Evolutionary conservation across 2,888 invertebrate genomes (phyloP), one percentile per base, ranked within the genome.

Genomic region (Pomacea canaliculata): DNA sequence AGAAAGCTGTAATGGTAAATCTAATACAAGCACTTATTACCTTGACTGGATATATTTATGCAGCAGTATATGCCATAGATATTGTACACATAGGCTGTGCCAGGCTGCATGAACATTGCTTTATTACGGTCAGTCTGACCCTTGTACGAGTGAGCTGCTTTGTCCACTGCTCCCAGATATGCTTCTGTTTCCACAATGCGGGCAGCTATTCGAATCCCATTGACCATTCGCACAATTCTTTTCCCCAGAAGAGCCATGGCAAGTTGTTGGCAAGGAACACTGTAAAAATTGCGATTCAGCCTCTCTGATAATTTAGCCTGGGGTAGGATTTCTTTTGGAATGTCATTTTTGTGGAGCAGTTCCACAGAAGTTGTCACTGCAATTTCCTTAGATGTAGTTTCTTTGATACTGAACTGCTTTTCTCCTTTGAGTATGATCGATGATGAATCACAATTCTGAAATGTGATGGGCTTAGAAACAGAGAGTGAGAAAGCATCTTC

Each of bases 21-120:
- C 37, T 37, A 37, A 37, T 37, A 5, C 37, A 37, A 37, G 37
- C 37, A 5, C 4, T 37, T 37, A 37, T 37, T 79, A 93, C 94
- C 93, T 91, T 91, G 89, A 83, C 94, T 93, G 56, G 94, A 94
- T 79, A 95, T 93, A 88, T 95, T 95, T 85, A 95, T 93, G 86
- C 94, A 94, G 85, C 93, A 92, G 85, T 95, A 94, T 93, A 94
- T 94, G 81, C 95, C 95, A 87, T 95, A 95, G 1, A 94, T 94
- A 84, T 93, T 91, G 84, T 95, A 95, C 7, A 95, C 94, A 88
- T 94, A 95, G 49, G 93, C 92, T 16, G 95, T 95, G 23, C 95
- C 95, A 37, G 94, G 93, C 73, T 91, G 89, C 94, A 94, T 94
- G 85, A 93, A 95, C 94, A 95, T 94, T 0, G 95, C 94, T 84